Evolutionary conservation across 2,888 invertebrate species (phyloP).

Genomic region (Chymomyza fuscimana): DNA sequence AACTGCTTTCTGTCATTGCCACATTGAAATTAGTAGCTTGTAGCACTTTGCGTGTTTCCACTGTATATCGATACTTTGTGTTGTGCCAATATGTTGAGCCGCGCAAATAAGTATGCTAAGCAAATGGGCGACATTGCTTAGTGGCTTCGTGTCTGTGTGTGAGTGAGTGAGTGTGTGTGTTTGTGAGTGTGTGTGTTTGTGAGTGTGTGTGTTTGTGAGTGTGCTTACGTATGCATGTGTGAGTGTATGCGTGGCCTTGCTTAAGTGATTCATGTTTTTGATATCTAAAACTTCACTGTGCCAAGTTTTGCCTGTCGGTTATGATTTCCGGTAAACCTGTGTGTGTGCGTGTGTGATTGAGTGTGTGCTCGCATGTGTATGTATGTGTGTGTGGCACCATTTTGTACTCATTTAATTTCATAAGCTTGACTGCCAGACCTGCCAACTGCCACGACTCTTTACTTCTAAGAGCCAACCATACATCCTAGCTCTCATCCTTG

Average conservation of each 20-base stretch:
- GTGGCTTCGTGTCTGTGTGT: neutral
- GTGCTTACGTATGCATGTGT: neutral
- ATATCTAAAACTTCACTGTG: conserved; percentile 5
- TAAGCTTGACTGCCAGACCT: neutral
- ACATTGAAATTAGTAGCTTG: neutral
- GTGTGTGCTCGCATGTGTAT: neutral
- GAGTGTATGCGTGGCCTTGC: neutral
- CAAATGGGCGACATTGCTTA: neutral
- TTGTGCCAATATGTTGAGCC: neutral
- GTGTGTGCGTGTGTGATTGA: neutral
- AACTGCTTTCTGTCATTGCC: neutral
- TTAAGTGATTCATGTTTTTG: conserved; percentile 3
- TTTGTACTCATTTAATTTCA: neutral
- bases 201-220: too few relatives aligned
- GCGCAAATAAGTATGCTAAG: neutral
- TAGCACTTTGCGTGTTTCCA: neutral
- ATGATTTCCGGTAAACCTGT: neutral
- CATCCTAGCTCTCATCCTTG: neutral
- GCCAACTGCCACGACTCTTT: neutral
- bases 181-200: neutral
- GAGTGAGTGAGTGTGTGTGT: neutral
- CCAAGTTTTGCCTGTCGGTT: neutral
- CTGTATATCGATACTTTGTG: conserved; percentile 7
- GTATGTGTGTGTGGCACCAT: neutral
- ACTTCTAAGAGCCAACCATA: neutral